Evolutionary conservation across 2,888 invertebrate genomes (phyloP), one percentile per base, ranked within the genome.

Genomic region (Scaptomyza caliginosa): DNA sequence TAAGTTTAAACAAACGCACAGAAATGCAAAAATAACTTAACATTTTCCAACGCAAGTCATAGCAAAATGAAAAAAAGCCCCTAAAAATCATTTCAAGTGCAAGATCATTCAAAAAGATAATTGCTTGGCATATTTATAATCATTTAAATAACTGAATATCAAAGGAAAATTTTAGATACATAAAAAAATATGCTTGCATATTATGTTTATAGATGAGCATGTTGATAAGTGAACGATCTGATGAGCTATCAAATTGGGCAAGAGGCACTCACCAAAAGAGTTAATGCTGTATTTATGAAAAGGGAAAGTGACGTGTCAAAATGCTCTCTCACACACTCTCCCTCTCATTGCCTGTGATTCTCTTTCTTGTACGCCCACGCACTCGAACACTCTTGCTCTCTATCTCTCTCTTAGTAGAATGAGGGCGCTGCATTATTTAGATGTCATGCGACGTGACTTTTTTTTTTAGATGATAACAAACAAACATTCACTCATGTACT

Each of bases 261-360:
- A 13, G 6, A n/a, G 74, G 54, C 43, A 58, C 24, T 36, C 30
- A 26, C 13, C 5, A 2, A 28, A 54, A 55, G 45, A 63, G 52
- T 39, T 52, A 13, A 32, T 23, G 52, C 52, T 34, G 34, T 1
- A 0, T 34, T 34, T 34, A 21, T 48, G 16, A 39, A 74, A 74
- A 74, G 71, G 39, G 72, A 72, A 72, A 72, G 72, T 74, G 50
- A 32, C 19, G 23, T 26, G 10, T 16, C 17, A 21, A 7, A 28
- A 7, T 5, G 17, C 36, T 8, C 19, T 43, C 34, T 11, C 16
- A 19, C 19, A 5, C 17, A 5, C 11, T 23, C 17, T 3, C 16
- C 1, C 32, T 8, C 51, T 38, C n/a, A 21, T 24, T 32, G 6
- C 34, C 26, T 23, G 19, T n/a, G 6, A 21, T n/a, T 38, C 43